Conservation (phyloP, 2,797 vertebrate genomes). For the Euthynnus affinis region DNA sequence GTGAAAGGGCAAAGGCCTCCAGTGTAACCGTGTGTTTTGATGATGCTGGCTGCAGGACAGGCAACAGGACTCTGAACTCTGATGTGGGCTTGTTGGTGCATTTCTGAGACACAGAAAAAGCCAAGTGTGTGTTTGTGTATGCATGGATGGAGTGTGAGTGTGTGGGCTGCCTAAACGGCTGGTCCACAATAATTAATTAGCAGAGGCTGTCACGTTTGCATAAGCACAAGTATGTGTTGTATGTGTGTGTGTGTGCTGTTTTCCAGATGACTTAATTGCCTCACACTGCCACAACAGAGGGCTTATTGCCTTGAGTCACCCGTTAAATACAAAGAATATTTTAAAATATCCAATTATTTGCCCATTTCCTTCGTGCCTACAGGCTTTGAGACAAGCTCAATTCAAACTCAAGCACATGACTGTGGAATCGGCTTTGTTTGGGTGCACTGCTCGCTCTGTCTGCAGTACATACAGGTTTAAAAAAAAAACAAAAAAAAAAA, state of each 20-base stretch:
- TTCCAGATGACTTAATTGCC: conserved; percentile 64
- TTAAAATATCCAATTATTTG: conserved; percentile 51
- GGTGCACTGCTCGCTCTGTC: conserved; percentile 42
- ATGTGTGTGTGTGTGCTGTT: conserved; percentile 30
- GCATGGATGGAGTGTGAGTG: conserved; percentile 16
- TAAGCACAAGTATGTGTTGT: conserved; percentile 7
- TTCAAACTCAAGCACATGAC: conserved; percentile 53
- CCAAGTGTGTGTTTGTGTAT: conserved; percentile 7
- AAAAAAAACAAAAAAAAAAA: conserved; percentile 25
- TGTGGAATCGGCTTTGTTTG: conserved; percentile 55
- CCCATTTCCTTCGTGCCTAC: conserved; percentile 41
- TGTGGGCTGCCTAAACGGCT: conserved; percentile 41
- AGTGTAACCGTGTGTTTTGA: background rate
- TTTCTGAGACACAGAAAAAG: conserved; percentile 12
- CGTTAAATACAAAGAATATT: conserved; percentile 63
- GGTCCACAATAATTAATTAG: conserved; percentile 58
- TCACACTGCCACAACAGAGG: conserved; percentile 48
- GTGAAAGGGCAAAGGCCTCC: background rate
- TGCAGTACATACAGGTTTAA: background rate
- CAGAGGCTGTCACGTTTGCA: conserved; percentile 60
- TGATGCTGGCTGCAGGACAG: background rate
- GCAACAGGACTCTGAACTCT: background rate
- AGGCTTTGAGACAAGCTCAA: conserved; percentile 38
- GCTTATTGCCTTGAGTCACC: conserved; percentile 55
- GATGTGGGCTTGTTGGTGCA: background rate